phyloP scores from a whole-genome alignment of 1,140 invertebrate genomes.

The Goniozus legneri region DNA sequence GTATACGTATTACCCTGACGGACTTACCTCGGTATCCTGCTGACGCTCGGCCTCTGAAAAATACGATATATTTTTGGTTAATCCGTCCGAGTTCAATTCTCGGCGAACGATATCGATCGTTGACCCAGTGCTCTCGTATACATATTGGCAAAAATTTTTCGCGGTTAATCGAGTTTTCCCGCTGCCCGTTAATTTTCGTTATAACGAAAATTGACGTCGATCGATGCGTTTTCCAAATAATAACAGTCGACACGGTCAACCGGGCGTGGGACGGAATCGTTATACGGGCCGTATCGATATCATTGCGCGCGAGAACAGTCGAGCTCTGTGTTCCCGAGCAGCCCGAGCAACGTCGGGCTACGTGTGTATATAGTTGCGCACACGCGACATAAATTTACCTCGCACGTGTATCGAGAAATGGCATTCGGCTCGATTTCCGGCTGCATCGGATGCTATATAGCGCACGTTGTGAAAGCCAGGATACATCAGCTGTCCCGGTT shows the following conservation, averaged over 20 bases:
- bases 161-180: no score
- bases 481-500: constrained; percentile 60
- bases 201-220: no score
- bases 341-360: no score
- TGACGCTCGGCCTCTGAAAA: constrained; percentile 36
- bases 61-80: neutral
- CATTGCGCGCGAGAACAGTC: no score
- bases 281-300: neutral
- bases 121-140: no score
- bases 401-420: constrained; percentile 62
- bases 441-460: constrained; percentile 63
- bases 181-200: no score
- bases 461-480: constrained; percentile 60
- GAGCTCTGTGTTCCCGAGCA: no score
- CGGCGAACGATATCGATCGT: no score
- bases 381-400: constrained; percentile 45
- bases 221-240: neutral
- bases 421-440: constrained; percentile 61
- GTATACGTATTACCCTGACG: no score
- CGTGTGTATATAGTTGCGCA: neutral
- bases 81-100: no score
- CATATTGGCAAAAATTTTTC: no score
- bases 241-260: neutral
- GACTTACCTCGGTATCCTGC: constrained; percentile 40
- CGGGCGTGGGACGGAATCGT: neutral